phyloP scores from a whole-genome alignment of 1,140 invertebrate species.

The Musca domestica region DNA sequence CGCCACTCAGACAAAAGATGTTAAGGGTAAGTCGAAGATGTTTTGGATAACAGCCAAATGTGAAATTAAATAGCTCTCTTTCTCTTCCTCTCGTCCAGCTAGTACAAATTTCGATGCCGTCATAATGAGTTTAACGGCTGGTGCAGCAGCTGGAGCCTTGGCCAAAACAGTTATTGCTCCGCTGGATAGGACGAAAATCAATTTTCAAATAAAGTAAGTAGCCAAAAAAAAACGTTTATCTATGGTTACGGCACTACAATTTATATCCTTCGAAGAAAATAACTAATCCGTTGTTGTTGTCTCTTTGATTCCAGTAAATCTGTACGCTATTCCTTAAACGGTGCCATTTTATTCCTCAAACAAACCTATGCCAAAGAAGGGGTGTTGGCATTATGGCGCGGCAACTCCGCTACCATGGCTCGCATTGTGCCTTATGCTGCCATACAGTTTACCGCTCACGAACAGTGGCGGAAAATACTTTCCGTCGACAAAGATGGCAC shows the following conservation, averaged over 20 bases:
- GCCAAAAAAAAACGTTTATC: slow-evolving; percentile 7
- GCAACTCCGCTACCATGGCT: slow-evolving; percentile 97
- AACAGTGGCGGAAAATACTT: slow-evolving; percentile 89
- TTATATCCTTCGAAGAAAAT: too few species aligned
- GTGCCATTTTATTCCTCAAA: slow-evolving; percentile 76
- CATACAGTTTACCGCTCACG: slow-evolving; percentile 95
- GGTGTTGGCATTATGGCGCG: slow-evolving; percentile 84
- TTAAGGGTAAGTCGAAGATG: neutral
- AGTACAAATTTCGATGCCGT: slow-evolving; percentile 52
- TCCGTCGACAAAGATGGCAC: slow-evolving; percentile 62
- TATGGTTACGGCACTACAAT: neutral
- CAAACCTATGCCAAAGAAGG: slow-evolving; percentile 73
- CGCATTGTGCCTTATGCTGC: slow-evolving; percentile 95
- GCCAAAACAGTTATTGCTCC: slow-evolving; percentile 97
- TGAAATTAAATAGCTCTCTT: too few species aligned
- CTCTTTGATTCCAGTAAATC: slow-evolving; percentile 56
- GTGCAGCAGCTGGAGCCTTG: slow-evolving; percentile 86
- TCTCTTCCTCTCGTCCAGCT: neutral
- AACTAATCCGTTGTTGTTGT: neutral
- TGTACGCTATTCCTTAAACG: slow-evolving; percentile 74
- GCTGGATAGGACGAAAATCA: slow-evolving; percentile 95
- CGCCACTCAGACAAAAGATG: too few species aligned
- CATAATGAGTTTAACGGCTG: slow-evolving; percentile 71
- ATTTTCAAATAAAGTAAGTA: slow-evolving; percentile 83
- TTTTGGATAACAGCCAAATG: too few species aligned